These are phyloP conservation scores for Teleogryllus oceanicus DNA, from an alignment of 2,888 invertebrate species.

Conservation along the genomic window DNA sequence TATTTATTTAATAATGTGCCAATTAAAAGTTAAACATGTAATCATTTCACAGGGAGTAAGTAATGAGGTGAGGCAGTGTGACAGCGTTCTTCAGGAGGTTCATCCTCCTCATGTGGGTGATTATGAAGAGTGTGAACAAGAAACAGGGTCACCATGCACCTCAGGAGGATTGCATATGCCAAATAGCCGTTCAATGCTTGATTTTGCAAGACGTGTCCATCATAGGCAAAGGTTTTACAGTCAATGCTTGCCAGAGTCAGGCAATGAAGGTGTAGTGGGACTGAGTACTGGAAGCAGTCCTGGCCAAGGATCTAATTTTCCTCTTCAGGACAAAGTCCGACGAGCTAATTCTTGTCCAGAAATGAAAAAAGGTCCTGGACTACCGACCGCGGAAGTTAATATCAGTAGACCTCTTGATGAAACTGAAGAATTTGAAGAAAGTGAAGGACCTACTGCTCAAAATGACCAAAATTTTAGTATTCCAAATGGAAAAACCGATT, in stretches of 20 bases:
- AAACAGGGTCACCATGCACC: constrained; percentile 52
- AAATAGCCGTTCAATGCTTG: constrained; percentile 55
- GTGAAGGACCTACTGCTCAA: not conserved
- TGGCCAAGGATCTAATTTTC: constrained; percentile 42
- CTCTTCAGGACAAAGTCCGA: constrained; percentile 49
- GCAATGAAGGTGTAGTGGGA: constrained; percentile 31
- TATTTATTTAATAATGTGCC: too few species aligned
- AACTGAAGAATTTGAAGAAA: constrained; percentile 44
- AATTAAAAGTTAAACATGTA: too few species aligned
- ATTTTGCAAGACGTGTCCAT: constrained; percentile 54
- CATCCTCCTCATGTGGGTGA: constrained; percentile 42
- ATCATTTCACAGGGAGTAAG: not conserved
- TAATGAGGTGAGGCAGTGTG: constrained; percentile 43
- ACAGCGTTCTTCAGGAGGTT: constrained; percentile 47
- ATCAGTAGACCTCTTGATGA: constrained; percentile 44
- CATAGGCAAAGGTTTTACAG: constrained; percentile 60
- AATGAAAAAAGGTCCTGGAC: constrained; percentile 50
- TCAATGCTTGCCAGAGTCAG: constrained; percentile 56
- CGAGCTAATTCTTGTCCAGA: constrained; percentile 66
- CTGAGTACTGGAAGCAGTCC: constrained; percentile 49
- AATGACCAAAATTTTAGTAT: not conserved
- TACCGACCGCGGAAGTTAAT: constrained; percentile 37
- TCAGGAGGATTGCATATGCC: constrained; percentile 62
- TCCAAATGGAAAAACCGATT: constrained; percentile 21
- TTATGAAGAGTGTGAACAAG: constrained; percentile 41